phyloP scores from a whole-genome alignment of 2,113 vertebrate genomes.

The Misgurnus mizolepis region DNA sequence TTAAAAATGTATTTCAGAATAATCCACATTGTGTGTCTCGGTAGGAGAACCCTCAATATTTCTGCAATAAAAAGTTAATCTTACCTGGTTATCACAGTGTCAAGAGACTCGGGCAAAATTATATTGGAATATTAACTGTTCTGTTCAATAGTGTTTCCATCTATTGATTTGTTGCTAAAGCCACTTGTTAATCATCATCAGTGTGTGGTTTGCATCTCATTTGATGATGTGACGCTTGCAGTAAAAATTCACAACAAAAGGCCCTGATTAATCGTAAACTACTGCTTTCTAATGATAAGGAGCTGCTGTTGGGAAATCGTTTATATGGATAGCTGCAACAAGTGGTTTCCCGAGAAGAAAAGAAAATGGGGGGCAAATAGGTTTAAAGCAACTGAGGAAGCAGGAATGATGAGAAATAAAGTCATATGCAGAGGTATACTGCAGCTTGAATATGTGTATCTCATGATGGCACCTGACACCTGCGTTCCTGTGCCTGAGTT shows the following conservation, averaged over 20 bases:
- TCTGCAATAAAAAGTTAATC: background rate
- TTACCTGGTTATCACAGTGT: background rate
- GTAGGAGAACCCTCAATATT: background rate
- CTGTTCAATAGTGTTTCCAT: constrained; percentile 39
- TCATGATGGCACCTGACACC: background rate
- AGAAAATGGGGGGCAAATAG: too few species aligned
- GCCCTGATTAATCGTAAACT: constrained; percentile 23
- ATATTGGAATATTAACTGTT: constrained; percentile 9
- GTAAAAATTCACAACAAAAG: constrained; percentile 28
- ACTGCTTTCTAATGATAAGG: background rate
- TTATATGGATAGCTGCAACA: background rate
- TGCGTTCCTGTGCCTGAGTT: background rate
- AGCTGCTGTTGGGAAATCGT: background rate
- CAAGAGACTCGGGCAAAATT: background rate
- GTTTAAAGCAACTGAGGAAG: too few species aligned
- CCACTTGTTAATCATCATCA: constrained; percentile 38
- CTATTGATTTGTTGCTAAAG: constrained; percentile 42
- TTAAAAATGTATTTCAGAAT: background rate
- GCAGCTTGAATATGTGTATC: background rate
- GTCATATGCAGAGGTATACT: too few species aligned
- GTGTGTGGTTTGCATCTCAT: background rate
- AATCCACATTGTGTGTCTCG: background rate
- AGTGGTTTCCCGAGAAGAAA: too few species aligned
- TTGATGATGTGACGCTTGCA: background rate
- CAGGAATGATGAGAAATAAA: too few species aligned